phyloP scores from a whole-genome alignment of 2,888 invertebrate genomes.

The Mellilla xanthometata region DNA sequence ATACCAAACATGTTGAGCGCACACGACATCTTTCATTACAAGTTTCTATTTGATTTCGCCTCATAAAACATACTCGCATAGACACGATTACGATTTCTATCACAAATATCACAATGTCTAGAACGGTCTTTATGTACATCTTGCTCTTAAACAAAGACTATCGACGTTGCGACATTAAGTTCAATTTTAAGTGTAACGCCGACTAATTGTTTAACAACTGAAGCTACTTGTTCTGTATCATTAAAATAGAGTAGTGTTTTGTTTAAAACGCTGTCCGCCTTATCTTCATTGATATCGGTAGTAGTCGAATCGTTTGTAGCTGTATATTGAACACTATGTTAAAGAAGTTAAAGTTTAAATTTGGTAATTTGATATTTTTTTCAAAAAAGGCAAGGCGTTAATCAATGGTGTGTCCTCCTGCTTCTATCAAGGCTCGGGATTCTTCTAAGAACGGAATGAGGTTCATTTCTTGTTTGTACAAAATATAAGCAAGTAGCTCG shows the following conservation, averaged over 20 bases:
- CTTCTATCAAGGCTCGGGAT: constrained; percentile 59
- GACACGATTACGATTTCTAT: constrained; percentile 77
- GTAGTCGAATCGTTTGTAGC: constrained; percentile 25
- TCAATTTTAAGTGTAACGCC: constrained; percentile 38
- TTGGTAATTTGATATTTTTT: constrained; percentile 29
- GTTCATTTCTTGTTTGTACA: constrained; percentile 58
- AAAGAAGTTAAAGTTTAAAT: constrained; percentile 38
- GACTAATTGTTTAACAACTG: constrained; percentile 34
- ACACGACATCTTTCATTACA: constrained; percentile 78
- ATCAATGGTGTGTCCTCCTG: constrained; percentile 66
- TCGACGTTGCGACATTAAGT: constrained; percentile 25
- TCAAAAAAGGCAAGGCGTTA: constrained; percentile 66
- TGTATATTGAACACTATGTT: constrained; percentile 38
- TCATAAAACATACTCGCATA: constrained; percentile 73
- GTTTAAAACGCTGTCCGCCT: constrained; percentile 40
- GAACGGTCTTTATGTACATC: constrained; percentile 23
- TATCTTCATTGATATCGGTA: constrained; percentile 56
- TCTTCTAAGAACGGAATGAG: constrained; percentile 63
- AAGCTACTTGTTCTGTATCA: constrained; percentile 41
- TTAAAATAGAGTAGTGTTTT: constrained; percentile 46
- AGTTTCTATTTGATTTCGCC: constrained; percentile 81
- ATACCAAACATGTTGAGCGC: constrained; percentile 69
- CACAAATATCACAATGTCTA: constrained; percentile 73
- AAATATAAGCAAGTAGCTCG: constrained; percentile 61
- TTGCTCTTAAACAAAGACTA: constrained; percentile 26